Evolutionary conservation across 2,113 vertebrate genomes (phyloP).

Genomic region (human (Homo sapiens)): GRCh38 chr3:21710501-21711000

Average conservation of each 20-base stretch:
- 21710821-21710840: not conserved
- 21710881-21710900: not conserved
- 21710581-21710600: not conserved
- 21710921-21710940: not conserved
- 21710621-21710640: not conserved
- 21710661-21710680: not conserved
- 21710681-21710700: not conserved
- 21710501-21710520: not conserved
- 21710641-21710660: not conserved
- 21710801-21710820: not conserved
- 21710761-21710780: not conserved
- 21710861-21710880: not conserved
- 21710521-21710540: accelerated
- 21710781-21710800: not conserved
- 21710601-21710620: not conserved
- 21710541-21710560: not conserved
- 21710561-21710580: not conserved
- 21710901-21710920: not conserved
- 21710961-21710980: not conserved
- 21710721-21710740: not conserved
- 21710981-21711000: not conserved
- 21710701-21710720: not conserved
- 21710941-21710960: not conserved
- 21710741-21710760: not conserved
- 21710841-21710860: not conserved